Evolutionary conservation across 2,797 vertebrate genomes (phyloP).

Genomic region (Poeciliopsis gracilis): DNA sequence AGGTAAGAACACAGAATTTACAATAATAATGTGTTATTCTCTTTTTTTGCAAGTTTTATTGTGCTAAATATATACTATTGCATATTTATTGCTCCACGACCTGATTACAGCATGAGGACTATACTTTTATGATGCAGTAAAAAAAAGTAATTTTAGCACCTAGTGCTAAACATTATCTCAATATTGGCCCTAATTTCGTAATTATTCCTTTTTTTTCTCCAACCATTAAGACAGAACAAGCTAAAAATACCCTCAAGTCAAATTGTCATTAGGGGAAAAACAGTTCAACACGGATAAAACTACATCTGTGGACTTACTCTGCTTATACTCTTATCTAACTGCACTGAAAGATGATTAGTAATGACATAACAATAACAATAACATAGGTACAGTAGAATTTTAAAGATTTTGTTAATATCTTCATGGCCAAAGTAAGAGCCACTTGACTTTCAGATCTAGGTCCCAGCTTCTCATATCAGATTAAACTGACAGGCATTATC

Average conservation of each 20-base stretch:
- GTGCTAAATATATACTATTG: background rate
- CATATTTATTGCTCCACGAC: background rate
- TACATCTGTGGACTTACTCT: background rate
- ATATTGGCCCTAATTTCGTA: background rate
- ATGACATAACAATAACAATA: conserved; percentile 1
- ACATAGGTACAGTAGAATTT: background rate
- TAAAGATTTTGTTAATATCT: background rate
- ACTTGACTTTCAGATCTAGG: background rate
- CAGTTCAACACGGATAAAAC: background rate
- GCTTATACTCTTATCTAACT: background rate
- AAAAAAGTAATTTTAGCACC: background rate
- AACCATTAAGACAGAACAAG: background rate
- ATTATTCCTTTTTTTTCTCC: conserved; percentile 2
- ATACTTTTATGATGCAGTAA: background rate
- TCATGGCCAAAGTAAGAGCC: background rate
- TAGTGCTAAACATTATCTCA: background rate
- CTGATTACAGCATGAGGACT: background rate
- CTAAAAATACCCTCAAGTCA: background rate
- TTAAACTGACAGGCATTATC: background rate
- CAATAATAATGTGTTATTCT: background rate
- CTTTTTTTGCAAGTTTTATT: background rate
- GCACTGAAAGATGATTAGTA: background rate
- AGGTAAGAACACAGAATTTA: background rate
- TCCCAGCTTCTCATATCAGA: background rate
- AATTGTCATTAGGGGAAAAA: background rate